Conservation (phyloP, 2,797 vertebrate genomes). For the Chromis chromis region DNA sequence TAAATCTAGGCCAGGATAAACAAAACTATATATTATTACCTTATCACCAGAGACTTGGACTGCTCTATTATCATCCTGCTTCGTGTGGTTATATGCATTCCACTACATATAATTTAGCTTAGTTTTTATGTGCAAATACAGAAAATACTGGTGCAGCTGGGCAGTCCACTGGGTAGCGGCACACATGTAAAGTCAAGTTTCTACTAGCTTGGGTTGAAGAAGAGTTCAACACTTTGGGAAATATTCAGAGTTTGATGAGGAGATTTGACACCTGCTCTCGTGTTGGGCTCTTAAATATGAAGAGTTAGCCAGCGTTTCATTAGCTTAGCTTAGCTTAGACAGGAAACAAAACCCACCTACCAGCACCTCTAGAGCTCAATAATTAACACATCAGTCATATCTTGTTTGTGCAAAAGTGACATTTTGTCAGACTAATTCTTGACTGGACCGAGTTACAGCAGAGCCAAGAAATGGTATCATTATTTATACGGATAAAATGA, state of each 20-base stretch:
- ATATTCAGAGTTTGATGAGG: not conserved
- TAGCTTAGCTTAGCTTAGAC: not conserved
- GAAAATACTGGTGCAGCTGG: conserved; percentile 31
- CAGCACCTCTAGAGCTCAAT: not conserved
- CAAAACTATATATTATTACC: conserved; percentile 51
- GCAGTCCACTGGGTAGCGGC: not conserved
- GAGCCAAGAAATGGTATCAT: not conserved
- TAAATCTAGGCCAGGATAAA: conserved; percentile 67
- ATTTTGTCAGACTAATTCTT: too few species aligned
- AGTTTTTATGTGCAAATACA: conserved; percentile 72
- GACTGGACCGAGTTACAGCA: too few species aligned
- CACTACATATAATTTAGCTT: conserved; percentile 58
- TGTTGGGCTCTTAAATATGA: too few species aligned
- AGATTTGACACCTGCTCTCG: too few species aligned
- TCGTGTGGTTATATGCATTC: conserved; percentile 26
- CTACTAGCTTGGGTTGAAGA: not conserved
- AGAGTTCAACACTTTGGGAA: not conserved
- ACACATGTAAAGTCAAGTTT: conserved; percentile 2
- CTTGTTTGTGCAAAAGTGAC: not conserved
- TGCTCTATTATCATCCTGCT: conserved; percentile 39
- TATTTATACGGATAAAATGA: too few species aligned
- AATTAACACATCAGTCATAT: not conserved
- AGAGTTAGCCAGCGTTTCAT: too few species aligned
- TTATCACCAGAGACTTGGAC: conserved; percentile 57
- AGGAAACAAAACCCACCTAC: not conserved